Base-by-base conservation (phyloP, 2,888 invertebrate genomes). In the Napeogenes inachia region DNA sequence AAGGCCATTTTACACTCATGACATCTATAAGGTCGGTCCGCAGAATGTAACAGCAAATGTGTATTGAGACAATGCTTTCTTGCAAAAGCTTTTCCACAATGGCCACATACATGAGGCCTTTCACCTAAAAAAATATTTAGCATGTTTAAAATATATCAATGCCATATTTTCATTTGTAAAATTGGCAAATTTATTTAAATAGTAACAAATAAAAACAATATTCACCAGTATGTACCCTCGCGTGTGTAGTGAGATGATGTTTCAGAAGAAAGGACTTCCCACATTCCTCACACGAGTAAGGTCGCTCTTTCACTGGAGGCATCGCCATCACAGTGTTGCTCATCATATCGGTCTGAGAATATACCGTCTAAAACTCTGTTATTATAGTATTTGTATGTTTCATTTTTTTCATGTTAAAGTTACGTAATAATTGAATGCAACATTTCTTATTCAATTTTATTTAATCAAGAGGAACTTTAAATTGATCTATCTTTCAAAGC, bases 1-100 rank as follows among this genome's bases (percentile, higher is more conserved):
- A 96, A 96, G 65, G 95, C 95, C 89, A 96, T 96, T 87, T 95
- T 96, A 87, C 96, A 96, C 87, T 96, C 96, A 68, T 93, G 92
- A 79, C 96, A 96, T 80, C 95, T 93, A 85, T 95, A 96, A 54
- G 96, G 96, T 71, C 96, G 90, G 70, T 95, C 95, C 45, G 95
- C 94, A 50, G 95, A 95, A 82, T 96, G 96, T 71, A 96, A 86
- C 75, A 96, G 81, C 71, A 96, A 89, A 83, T 96, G 96, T 35
- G 96, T 96, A 80, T 96, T 96, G 68, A 95, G 91, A 82, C 95
- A 95, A 79, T 95, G 95, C 83, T 95, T 95, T 81, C 95, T 93
- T 60, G 95, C 95, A 77, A 95, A 95, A 72, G 94, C 94, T 76
- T 95, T 95, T 65, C 95, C 95, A 76, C 95, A 95, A 75, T 95